Evolutionary conservation across 2,888 invertebrate genomes (phyloP).

Genomic region (Leptothorax acervorum): DNA sequence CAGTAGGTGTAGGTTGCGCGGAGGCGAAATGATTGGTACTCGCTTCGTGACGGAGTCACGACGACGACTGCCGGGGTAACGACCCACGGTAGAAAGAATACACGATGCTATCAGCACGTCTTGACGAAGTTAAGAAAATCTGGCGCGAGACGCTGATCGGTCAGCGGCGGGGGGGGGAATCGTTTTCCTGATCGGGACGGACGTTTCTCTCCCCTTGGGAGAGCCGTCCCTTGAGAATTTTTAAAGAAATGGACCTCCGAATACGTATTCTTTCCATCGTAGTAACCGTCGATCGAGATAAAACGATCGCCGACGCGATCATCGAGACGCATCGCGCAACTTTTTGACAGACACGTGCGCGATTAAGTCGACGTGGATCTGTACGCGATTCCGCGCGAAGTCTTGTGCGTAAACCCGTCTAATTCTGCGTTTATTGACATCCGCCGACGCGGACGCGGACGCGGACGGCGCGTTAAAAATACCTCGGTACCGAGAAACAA

Average conservation of each 20-base stretch:
- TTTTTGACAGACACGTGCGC: conserved; percentile 22
- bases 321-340: conserved; percentile 15
- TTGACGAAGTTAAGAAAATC: not conserved
- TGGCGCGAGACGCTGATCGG: not conserved
- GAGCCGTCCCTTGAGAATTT: not conserved
- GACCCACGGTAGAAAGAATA: conserved; percentile 18
- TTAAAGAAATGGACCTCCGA: not conserved
- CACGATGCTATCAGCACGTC: not conserved
- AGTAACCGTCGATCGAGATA: conserved; percentile 8
- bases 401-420: conserved; percentile 70
- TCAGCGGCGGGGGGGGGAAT: not conserved
- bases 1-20: conserved; percentile 52
- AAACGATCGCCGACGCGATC: conserved; percentile 12
- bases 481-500: conserved; percentile 26
- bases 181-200: not conserved
- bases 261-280: conserved; percentile 25
- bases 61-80: conserved; percentile 30
- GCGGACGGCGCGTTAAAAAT: conserved; percentile 22
- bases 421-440: conserved; percentile 31
- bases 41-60: conserved; percentile 59
- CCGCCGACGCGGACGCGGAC: not conserved
- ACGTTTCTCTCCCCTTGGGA: not conserved
- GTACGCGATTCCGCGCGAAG: conserved; percentile 64
- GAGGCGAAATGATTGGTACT: conserved; percentile 62
- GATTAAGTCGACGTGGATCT: conserved; percentile 45